Base-by-base conservation (phyloP, 2,113 vertebrate genomes). In the Pachycephala philippinensis region DNA sequence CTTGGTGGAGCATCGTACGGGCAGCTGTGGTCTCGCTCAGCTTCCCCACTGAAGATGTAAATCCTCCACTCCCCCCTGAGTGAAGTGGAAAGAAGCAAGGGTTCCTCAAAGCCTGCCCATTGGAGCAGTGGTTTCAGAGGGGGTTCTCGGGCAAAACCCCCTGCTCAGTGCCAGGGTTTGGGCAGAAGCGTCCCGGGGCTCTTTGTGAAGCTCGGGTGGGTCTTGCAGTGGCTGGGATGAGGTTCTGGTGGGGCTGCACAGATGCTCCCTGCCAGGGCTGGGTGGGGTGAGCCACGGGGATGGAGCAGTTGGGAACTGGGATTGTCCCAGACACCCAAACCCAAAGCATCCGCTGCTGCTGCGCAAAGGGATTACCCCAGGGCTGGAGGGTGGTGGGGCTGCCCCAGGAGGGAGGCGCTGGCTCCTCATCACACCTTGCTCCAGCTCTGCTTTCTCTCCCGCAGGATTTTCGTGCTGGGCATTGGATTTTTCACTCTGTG, bases 401-500 rank as follows among this genome's bases (percentile, higher is more conserved):
- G 35, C 27, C 28, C 40, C 11, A 2, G 78, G 17, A 56, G n/a
- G 0, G 2, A 90, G 44, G 2, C 91, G n/a, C 16, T 2, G 11
- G 13, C 56, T 68, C 39, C 63, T 84, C 4, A 1, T 23, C 64
- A 12, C 59, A 2, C 39, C 61, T 87, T 7, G 10, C 91, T 74
- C 22, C 44, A 83, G 30, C 79, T 93, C 61, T 96, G 71, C 72
- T 95, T 92, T 95, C 70, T 82, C 52, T 39, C 10, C 92, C 0
- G 0, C 94, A 99, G 99, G 98, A 99, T 99, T 93, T 99, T 99
- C 30, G 98, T 99, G 95, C 98, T 98, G 91, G 99, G 99, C 83
- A 99, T 99, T 7, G 99, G 99, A 95, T 99, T 99, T 98, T 99
- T 99, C 98, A 99, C 99, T 4, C 98, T 99, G 86, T 99, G 99